phyloP scores from a whole-genome alignment of 2,113 vertebrate genomes.

The Microtus richardsoni region DNA sequence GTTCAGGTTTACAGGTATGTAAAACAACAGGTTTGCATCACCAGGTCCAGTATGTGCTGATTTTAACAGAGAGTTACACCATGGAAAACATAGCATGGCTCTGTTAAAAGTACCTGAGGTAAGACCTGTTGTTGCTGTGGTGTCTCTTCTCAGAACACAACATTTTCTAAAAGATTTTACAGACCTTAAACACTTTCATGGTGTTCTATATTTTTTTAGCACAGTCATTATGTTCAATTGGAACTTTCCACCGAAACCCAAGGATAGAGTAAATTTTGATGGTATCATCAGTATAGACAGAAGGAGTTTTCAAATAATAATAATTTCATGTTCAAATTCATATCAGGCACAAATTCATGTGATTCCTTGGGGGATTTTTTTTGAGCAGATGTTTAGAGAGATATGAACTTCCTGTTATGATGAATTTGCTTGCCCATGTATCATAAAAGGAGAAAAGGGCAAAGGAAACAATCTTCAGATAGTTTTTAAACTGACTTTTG shows the following conservation, averaged over 20 bases:
- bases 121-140: background rate
- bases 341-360: too few relatives aligned
- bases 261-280: too few relatives aligned
- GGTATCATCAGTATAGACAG: too few relatives aligned
- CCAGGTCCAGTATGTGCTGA: background rate
- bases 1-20: background rate
- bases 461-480: too few relatives aligned
- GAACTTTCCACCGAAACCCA: background rate
- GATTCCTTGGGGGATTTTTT: too few relatives aligned
- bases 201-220: background rate
- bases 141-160: background rate
- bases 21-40: accelerated
- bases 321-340: too few relatives aligned
- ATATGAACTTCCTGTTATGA: too few relatives aligned
- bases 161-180: background rate
- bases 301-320: too few relatives aligned
- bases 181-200: background rate
- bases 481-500: too few relatives aligned
- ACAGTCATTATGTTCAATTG: background rate
- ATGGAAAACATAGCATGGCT: background rate
- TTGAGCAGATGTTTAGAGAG: too few relatives aligned
- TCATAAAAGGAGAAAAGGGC: too few relatives aligned
- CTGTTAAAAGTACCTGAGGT: background rate
- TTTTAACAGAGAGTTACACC: background rate
- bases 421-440: too few relatives aligned